Conservation (phyloP, 1,140 invertebrate genomes). For the Drosophila nebulosa region DNA sequence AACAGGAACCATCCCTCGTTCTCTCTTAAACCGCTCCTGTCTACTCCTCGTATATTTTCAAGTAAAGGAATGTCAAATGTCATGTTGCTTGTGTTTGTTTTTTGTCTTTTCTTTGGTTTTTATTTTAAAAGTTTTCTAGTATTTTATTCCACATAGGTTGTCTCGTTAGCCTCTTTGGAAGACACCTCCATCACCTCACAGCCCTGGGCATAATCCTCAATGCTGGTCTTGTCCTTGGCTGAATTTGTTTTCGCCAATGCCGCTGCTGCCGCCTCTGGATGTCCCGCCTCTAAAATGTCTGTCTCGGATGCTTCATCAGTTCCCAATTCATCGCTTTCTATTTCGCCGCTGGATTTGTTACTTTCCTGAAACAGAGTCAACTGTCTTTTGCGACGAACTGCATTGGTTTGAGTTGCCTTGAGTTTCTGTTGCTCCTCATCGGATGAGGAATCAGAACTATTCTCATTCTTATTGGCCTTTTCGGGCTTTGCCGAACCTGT, state of each 20-base stretch:
- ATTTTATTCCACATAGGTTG: constrained; percentile 46
- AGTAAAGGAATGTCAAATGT: background rate
- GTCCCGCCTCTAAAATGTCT: background rate
- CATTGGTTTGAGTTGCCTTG: background rate
- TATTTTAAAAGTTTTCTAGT: background rate
- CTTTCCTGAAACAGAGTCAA: background rate
- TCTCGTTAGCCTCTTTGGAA: constrained; percentile 60
- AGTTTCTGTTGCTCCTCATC: background rate
- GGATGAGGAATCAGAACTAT: no score
- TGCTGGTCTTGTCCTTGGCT: constrained; percentile 27
- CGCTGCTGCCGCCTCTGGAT: constrained; percentile 4
- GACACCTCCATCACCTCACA: constrained; percentile 56
- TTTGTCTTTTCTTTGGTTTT: constrained; percentile 30
- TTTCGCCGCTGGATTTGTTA: background rate
- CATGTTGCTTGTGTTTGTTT: background rate
- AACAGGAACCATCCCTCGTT: background rate
- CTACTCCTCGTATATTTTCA: background rate
- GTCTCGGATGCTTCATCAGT: background rate
- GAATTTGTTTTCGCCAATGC: background rate
- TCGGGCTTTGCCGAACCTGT: no score
- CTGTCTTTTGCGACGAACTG: background rate
- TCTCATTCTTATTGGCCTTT: no score
- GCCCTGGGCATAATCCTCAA: constrained; percentile 65
- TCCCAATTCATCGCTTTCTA: background rate
- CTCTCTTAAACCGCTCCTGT: background rate